phyloP scores from a whole-genome alignment of 2,888 invertebrate species.

The Galeruca laticollis region DNA sequence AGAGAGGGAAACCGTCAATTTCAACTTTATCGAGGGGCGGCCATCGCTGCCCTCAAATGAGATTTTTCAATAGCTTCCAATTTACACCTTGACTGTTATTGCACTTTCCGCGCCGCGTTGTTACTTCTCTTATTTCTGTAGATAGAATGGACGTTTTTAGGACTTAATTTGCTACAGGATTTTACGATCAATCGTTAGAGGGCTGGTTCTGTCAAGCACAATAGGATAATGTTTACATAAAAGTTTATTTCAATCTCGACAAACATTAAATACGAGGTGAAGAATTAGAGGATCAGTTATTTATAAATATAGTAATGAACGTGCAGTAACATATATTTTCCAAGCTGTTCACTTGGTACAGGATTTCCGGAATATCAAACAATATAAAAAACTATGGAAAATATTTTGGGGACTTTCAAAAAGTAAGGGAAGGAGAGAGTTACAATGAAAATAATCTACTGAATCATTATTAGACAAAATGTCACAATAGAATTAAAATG shows the following conservation, averaged over 20 bases:
- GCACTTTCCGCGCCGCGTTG: slow-evolving; percentile 36
- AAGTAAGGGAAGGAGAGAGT: too few species aligned
- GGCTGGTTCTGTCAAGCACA: background rate
- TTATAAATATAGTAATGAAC: too few species aligned
- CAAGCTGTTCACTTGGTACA: too few species aligned
- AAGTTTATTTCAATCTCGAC: background rate
- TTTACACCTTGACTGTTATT: slow-evolving; percentile 59
- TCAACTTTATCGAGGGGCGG: slow-evolving; percentile 56
- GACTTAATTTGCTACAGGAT: slow-evolving; percentile 17
- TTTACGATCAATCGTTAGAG: background rate
- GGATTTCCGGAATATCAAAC: too few species aligned
- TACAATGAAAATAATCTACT: too few species aligned
- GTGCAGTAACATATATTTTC: too few species aligned
- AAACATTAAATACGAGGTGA: too few species aligned
- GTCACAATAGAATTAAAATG: too few species aligned
- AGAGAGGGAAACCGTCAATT: slow-evolving; percentile 52
- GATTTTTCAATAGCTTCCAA: slow-evolving; percentile 61
- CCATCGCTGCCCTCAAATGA: slow-evolving; percentile 55
- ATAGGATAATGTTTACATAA: background rate
- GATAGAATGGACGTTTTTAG: slow-evolving; percentile 25
- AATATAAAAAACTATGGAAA: too few species aligned
- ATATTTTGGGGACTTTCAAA: too few species aligned
- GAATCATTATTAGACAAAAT: too few species aligned
- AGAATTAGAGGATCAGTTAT: too few species aligned
- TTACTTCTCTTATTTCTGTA: slow-evolving; percentile 18